Evolutionary conservation across 2,888 invertebrate species (phyloP).

Genomic region (Hybos culiciformis): DNA sequence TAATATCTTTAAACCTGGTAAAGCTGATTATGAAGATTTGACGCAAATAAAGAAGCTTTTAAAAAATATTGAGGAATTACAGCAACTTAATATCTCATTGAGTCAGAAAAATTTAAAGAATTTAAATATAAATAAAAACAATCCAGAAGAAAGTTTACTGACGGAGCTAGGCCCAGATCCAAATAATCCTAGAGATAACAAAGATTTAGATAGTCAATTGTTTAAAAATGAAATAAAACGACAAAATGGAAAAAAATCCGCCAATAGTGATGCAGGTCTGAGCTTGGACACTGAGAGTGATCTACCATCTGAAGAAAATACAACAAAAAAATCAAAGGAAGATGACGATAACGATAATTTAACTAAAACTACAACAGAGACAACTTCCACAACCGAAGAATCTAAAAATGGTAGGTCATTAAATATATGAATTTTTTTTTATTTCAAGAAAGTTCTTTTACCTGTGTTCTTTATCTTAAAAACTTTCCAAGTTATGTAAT

Average conservation of each 20-base stretch:
- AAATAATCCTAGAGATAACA: slow-evolving; percentile 24
- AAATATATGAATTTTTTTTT: too few relatives aligned
- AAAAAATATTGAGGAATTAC: slow-evolving; percentile 36
- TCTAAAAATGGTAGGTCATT: slow-evolving; percentile 25
- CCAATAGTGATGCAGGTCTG: slow-evolving; percentile 21
- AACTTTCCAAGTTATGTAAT: too few relatives aligned
- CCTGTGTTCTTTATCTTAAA: too few relatives aligned
- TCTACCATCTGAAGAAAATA: slow-evolving; percentile 10
- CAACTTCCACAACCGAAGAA: slow-evolving; percentile 26
- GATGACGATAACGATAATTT: neutral
- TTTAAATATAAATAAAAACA: slow-evolving; percentile 28
- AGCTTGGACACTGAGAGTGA: slow-evolving; percentile 21
- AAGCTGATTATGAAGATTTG: slow-evolving; percentile 38
- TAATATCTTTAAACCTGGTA: slow-evolving; percentile 12
- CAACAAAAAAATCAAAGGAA: neutral
- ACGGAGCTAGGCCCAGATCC: slow-evolving; percentile 35
- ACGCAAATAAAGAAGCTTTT: slow-evolving; percentile 37
- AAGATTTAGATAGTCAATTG: slow-evolving; percentile 23
- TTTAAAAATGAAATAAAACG: slow-evolving; percentile 42
- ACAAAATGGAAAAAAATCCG: slow-evolving; percentile 22
- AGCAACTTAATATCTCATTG: slow-evolving; percentile 32
- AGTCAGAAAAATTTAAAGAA: slow-evolving; percentile 35
- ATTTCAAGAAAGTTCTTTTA: too few relatives aligned
- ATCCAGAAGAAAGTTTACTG: slow-evolving; percentile 27
- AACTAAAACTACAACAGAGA: slow-evolving; percentile 15